Evolutionary conservation across 2,888 invertebrate genomes (phyloP), one percentile per base, ranked within the genome.

Genomic region (Falcaria lacertinaria): DNA sequence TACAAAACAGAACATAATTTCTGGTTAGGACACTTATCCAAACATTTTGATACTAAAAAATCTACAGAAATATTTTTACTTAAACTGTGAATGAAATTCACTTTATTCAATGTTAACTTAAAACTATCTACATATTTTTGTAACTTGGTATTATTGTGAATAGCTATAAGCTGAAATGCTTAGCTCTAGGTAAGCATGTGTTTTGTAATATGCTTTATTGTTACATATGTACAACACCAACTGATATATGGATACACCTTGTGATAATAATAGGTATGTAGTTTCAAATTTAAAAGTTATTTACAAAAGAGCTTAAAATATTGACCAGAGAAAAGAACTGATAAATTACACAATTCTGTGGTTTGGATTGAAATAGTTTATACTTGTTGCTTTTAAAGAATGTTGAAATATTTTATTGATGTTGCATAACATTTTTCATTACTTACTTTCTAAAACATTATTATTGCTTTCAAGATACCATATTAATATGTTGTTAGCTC

Each of bases 201-300:
- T 57, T 60, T 55, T 56, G 54, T 59, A 60, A 54, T 44, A 48
- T 37, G 7, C 58, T 47, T 43, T 41, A 43, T 46, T 50, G 57
- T 55, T 47, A 54, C 60, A 58, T 60, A 64, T n/a, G n/a, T n/a
- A n/a, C n/a, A n/a, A n/a, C n/a, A 72, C 74, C 70, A 77, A 74
- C 53, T 64, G 50, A 55, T 70, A 56, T 66, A 69, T 54, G 64
- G 64, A 64, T 55, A 59, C 51, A 60, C 57, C 50, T 68, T 64
- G 64, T 74, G 65, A 71, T 75, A 67, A 51, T 28, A 28, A 28
- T 28, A n/a, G n/a, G n/a, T n/a, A 28, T 28, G 52, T 71, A 74
- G 64, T 64, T 60, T 68, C 66, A 64, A 52, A 47, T 34, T 19
- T 15, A 47, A 39, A 53, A 58, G 52, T 53, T 52, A 62, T 54